phyloP scores from a whole-genome alignment of 2,888 invertebrate genomes.

The Netelia melanura region DNA sequence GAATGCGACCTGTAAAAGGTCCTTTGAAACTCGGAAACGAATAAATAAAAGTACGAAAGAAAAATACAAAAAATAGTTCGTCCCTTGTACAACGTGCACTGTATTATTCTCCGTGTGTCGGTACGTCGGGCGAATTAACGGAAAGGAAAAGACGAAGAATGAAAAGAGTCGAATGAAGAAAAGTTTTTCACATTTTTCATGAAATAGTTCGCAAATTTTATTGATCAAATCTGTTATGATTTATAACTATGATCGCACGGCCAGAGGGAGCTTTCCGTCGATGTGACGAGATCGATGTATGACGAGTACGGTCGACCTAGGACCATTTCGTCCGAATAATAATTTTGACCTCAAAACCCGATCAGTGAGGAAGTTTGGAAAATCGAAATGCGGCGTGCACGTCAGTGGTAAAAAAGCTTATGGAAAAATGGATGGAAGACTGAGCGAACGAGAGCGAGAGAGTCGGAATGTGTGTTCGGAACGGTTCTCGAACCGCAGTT shows the following conservation, averaged over 20 bases:
- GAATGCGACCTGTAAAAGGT: too few relatives aligned
- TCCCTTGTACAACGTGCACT: too few relatives aligned
- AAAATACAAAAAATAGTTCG: too few relatives aligned
- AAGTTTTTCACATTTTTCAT: slow-evolving; percentile 34
- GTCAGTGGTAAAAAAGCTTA: neutral
- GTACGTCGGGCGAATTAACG: too few relatives aligned
- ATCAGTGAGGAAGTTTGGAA: neutral
- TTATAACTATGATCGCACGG: neutral
- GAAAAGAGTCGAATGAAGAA: slow-evolving; percentile 16
- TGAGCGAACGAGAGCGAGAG: neutral
- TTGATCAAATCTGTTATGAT: slow-evolving; percentile 7
- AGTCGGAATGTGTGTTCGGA: neutral
- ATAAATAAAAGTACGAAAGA: too few relatives aligned
- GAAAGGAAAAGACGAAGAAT: neutral
- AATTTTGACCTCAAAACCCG: neutral
- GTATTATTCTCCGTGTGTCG: too few relatives aligned
- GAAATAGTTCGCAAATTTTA: slow-evolving; percentile 42
- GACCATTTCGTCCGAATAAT: neutral
- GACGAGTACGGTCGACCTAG: neutral
- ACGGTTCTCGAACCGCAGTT: slow-evolving; percentile 50
- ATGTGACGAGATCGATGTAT: neutral
- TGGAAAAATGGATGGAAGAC: neutral
- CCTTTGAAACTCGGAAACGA: too few relatives aligned
- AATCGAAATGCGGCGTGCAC: neutral
- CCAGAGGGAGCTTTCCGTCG: neutral